phyloP scores from a whole-genome alignment of 2,113 vertebrate genomes.

The Cephalophus harveyi region DNA sequence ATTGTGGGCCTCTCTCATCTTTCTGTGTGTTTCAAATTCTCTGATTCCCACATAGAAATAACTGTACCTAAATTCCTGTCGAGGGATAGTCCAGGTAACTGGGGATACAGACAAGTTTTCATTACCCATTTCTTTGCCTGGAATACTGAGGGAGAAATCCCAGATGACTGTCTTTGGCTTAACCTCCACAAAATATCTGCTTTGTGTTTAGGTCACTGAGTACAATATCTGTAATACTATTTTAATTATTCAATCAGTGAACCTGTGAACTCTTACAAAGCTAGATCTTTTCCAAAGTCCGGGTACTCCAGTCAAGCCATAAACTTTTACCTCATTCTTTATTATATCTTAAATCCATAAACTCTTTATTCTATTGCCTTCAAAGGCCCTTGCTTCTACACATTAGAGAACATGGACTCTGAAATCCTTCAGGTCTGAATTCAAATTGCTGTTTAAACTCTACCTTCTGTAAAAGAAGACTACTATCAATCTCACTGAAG shows the following conservation, averaged over 20 bases:
- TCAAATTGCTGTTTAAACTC: not conserved
- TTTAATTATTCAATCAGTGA: slow-evolving; percentile 28
- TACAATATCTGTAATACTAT: not conserved
- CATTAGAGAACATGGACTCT: not conserved
- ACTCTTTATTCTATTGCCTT: not conserved
- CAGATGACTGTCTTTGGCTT: slow-evolving; percentile 15
- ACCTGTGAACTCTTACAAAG: slow-evolving; percentile 12
- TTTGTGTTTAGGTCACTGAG: not conserved
- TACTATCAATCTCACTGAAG: not conserved
- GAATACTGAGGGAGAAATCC: not conserved
- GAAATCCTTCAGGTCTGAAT: not conserved
- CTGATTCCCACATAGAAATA: slow-evolving; percentile 24
- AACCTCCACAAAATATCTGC: not conserved
- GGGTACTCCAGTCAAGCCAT: not conserved
- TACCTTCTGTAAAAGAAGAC: not conserved
- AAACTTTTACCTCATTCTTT: not conserved
- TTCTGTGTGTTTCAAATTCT: not conserved
- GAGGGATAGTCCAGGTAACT: not conserved
- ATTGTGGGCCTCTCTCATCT: not conserved
- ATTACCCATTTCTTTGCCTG: not conserved
- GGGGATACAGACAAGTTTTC: not conserved
- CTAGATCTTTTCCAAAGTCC: slow-evolving; percentile 24
- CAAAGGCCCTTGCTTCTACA: not conserved
- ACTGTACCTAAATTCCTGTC: not conserved
- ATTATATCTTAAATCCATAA: not conserved